Evolutionary conservation across 2,797 vertebrate species (phyloP), one percentile per base, ranked within the genome.

Genomic region (Aeoliscus strigatus): DNA sequence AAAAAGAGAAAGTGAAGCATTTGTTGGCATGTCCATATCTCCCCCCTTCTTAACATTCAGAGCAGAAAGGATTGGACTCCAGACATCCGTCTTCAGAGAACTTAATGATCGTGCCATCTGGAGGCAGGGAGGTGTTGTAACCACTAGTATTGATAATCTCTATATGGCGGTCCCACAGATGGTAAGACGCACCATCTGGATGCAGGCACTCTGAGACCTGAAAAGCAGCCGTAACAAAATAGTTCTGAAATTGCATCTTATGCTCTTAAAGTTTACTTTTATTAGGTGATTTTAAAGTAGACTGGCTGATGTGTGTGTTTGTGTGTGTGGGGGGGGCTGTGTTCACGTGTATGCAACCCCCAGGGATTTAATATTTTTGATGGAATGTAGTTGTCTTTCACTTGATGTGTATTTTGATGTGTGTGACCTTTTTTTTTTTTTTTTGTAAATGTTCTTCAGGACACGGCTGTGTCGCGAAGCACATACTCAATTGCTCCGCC

Each of bases 71-170:
- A 75, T 66, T 77, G 71, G 60, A 76, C 72, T 68, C 52, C 46
- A 66, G 76, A 78, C 69, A 68, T 65, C 68, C 65, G 62, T 70
- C 73, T 80, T 74, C 73, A 75, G 56, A 75, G 55, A 74, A 75
- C 70, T 66, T 75, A 79, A 84, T 66, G 66, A 70, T 66, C 68
- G n/a, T 81, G 75, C 85, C 84, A 86, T 86, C 85, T 87, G 86
- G 73, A 80, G 75, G 72, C 49, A 70, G 66, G 60, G 56, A 68
- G 70, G 61, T 69, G 72, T 49, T 60, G 70, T 79, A 72, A 71
- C 60, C 60, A 35, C 74, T 71, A 60, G 79, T 69, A 86, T 86
- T 63, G 67, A 86, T 87, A 80, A 82, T 82, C 72, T 77, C 80
- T 82, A 73, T 56, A 50, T 59, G 56, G 71, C 69, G 50, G 54